Evolutionary conservation across 2,797 vertebrate genomes (phyloP), one percentile per base, ranked within the genome.

Genomic region (Neopelma chrysocephalum): DNA sequence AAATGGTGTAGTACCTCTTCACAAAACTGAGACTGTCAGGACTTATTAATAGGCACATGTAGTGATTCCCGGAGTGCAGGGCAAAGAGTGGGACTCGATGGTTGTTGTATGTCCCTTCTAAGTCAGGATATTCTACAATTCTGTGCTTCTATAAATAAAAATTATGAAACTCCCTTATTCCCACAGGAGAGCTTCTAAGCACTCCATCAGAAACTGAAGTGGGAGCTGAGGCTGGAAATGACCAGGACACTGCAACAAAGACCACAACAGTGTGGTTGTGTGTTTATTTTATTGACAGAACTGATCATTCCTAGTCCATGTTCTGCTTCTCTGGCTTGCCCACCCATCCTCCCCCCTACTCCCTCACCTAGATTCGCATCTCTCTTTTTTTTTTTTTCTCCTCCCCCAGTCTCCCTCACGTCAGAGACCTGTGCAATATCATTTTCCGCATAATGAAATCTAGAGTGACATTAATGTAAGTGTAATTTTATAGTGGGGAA

Each of bases 391-490:
- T 81, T 54, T 27, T 62, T 51, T 22, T 10, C 38, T 42, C 26
- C 43, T 73, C 36, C 71, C 61, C 83, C 17, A 26, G 87, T 75
- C 87, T 95, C 84, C 81, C 92, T 95, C 68, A 89, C 94, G 96
- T 95, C 91, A 87, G 93, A 98, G 96, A 97, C 95, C 96, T 97
- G 95, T 95, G 94, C 96, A 97, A 96, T 98, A 98, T 98, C 95
- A 98, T 98, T 98, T 98, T 98, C 97, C 45, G 73, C 96, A 97
- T 98, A 98, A 98, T 98, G 97, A 98, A 98, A 98, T 98, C 97
- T 97, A 94, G 97, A 98, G 96, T 98, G 98, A 98, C 98, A 98
- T 98, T 98, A 98, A 98, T 98, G 97, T 97, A 97, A 98, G 97
- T 97, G 96, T 98, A 98, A 98, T 98, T 98, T 98, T 98, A 97